Base-by-base conservation (phyloP, 2,888 invertebrate species). In the Odontothrips loti region DNA sequence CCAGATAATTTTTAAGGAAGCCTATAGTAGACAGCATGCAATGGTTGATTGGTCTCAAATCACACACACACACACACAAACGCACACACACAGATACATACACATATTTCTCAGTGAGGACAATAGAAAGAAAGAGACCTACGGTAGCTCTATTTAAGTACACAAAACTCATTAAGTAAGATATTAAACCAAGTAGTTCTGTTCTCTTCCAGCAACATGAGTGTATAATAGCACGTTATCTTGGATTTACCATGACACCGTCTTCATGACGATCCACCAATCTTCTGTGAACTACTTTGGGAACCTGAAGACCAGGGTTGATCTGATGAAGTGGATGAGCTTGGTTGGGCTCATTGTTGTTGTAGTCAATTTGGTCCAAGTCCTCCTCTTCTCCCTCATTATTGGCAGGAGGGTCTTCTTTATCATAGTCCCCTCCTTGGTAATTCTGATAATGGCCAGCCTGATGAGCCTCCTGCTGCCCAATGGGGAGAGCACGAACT, bases 331-430 rank as follows among this genome's bases (percentile, higher is more conserved):
- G 68, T 23, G 9, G 23, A 9, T 75, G 68, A 12, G 68, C 68
- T 27, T 75, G 68, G 68, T 75, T 75, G 8, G 27, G 27, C 68
- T 75, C 68, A 75, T 75, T 75, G 68, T 27, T 75, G 68, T 27
- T 75, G 27, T 75, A 75, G 27, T 75, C 68, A 27, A 75, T 75
- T 75, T 75, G 68, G 27, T 75, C 68, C 68, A 75, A 23, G 12
- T 75, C 68, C 23, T 75, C 68, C n/a, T 75, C 68, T 82, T 85
- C 84, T 82, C 86, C 86, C 82, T 86, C 85, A 81, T 83, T 81
- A n/a, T 80, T 80, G 20, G 80, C 82, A 78, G 81, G 82, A n/a
- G 82, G 82, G n/a, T 83, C 82, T 51, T 84, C 84, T 23, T 82
- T 84, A 58, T 83, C 84, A 63, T 84, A 84, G 48, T 84, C 84